phyloP scores from a whole-genome alignment of 2,797 vertebrate species.

The Percopsis omiscomaycus region DNA sequence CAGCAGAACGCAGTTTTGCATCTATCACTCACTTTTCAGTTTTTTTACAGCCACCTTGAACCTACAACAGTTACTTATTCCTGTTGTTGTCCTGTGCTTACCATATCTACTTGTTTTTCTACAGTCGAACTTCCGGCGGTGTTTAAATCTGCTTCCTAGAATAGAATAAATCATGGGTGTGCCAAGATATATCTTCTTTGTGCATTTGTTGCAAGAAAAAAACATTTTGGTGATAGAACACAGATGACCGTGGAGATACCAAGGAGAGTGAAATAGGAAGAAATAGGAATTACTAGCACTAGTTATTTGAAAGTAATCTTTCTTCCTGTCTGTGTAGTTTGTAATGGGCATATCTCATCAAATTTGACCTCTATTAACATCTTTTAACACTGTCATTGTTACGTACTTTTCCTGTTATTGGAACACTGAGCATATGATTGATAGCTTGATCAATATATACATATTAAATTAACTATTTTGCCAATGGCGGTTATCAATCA shows the following conservation, averaged over 20 bases:
- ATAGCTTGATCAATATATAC: not conserved
- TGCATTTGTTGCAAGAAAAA: not conserved
- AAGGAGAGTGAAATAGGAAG: not conserved
- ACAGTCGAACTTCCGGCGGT: slow-evolving; percentile 10
- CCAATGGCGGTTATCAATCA: no score
- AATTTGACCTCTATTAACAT: no score
- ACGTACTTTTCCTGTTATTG: not conserved
- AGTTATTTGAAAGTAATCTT: no score
- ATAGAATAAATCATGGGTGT: not conserved
- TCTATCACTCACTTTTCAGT: slow-evolving; percentile 65
- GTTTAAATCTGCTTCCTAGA: not conserved
- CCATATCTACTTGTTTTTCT: slow-evolving; percentile 28
- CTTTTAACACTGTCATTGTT: no score
- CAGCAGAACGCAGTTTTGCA: slow-evolving; percentile 74
- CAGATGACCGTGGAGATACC: not conserved
- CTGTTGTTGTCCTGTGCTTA: slow-evolving; percentile 22
- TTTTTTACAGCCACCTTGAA: slow-evolving; percentile 62
- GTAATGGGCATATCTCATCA: no score
- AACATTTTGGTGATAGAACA: not conserved
- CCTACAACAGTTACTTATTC: slow-evolving; percentile 54
- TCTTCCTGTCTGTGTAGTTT: no score
- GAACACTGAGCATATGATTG: not conserved
- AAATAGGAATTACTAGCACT: not conserved
- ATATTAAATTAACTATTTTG: not conserved
- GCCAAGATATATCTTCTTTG: not conserved